Evolutionary conservation across 23 tunicate genomes (phyloP), one percentile per base, ranked within the genome.

Genomic region (Diplosoma virens): DNA sequence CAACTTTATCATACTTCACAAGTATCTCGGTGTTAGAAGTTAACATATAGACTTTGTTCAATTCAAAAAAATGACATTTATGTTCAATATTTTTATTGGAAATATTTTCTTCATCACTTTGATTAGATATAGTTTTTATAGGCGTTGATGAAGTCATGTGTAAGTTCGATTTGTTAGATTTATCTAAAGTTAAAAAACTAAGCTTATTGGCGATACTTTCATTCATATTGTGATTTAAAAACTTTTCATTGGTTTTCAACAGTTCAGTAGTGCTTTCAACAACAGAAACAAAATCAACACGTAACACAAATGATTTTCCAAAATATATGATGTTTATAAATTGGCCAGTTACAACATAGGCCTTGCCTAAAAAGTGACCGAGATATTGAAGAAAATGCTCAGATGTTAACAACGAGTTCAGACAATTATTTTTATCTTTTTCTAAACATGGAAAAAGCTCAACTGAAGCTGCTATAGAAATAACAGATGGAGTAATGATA

Each of bases 331-430:
- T 54, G 0, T 54, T 30, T 0, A 81, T 35, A 0, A 35, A 0
- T 46, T 87, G 95, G 25, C 67, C 67, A 22, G 0, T 25, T 9
- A 87, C 33, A 45, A 87, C 36, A 59, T 87, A 87, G 9, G 79
- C 55, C 34, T 58, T 76, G 2, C 81, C 83, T 71, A 37, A 14
- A 67, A 22, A 63, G 9, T 34, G 41, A 23, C 17, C 0, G 0
- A 81, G 32, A 52, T 35, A 81, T 16, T 53, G n/a, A 23, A 35
- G 5, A 67, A 67, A 67, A 67, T 35, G 5, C 11, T 3, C n/a
- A 7, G 50, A 25, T 34, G 17, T 61, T 61, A 61, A 3, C 35
- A 61, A 61, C 9, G 69, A 61, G 17, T 28, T 24, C 4, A 55
- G 35, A 26, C 4, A 6, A 28, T 18, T 9, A n/a, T 29, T 6